phyloP scores from a whole-genome alignment of 2,113 vertebrate species.

The Campylorhamphus procurvoides region DNA sequence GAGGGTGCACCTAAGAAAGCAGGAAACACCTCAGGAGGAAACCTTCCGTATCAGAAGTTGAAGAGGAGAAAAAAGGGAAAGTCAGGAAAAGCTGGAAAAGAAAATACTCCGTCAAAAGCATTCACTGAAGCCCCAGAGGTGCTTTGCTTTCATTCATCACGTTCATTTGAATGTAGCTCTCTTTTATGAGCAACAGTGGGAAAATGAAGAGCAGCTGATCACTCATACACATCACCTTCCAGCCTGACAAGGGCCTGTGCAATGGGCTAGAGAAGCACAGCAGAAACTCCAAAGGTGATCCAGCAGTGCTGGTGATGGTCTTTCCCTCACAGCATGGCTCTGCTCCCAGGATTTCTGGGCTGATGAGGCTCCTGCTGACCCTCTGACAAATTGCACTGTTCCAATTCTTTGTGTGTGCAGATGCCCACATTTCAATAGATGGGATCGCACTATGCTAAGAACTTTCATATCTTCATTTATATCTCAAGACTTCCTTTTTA shows the following conservation, averaged over 20 bases:
- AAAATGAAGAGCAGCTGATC: not conserved
- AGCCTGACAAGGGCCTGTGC: not conserved
- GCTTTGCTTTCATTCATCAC: not conserved
- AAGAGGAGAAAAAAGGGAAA: not conserved
- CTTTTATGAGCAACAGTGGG: not conserved
- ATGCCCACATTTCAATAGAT: fast-evolving
- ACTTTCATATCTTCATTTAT: not conserved
- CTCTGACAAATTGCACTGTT: not conserved
- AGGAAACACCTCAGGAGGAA: not conserved
- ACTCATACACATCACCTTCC: not conserved
- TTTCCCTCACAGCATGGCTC: not conserved
- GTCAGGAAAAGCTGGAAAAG: not conserved
- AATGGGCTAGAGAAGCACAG: not conserved
- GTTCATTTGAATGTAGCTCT: not conserved
- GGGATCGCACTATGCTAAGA: fast-evolving
- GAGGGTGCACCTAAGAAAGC: not conserved
- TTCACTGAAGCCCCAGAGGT: not conserved
- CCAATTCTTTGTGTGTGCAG: too few relatives aligned
- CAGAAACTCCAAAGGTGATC: not conserved
- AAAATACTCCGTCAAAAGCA: not conserved
- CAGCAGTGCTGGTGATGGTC: not conserved
- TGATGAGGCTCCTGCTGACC: not conserved
- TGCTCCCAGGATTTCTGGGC: fast-evolving
- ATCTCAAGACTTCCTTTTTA: not conserved
- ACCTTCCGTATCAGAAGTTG: not conserved